Evolutionary conservation across 1,140 invertebrate genomes (phyloP).

Genomic region (Latrodectus geometricus): DNA sequence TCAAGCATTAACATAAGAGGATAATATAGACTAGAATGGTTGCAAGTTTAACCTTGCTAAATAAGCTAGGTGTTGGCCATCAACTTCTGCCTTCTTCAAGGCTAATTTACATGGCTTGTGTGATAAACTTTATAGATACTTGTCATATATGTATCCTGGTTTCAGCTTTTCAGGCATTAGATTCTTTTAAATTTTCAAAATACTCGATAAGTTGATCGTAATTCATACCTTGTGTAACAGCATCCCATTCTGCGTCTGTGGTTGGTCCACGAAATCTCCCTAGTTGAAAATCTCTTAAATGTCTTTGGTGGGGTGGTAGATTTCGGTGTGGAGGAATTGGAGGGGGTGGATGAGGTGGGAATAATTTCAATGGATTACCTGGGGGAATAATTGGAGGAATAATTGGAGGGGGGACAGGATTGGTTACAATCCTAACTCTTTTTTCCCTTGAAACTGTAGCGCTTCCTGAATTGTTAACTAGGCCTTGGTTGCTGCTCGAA

Average conservation of each 20-base stretch:
- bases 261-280: constrained; percentile 27
- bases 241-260: constrained; percentile 59
- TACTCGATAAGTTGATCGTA: constrained; percentile 98
- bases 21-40: neutral
- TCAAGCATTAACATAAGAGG: neutral
- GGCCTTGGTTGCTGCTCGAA: neutral
- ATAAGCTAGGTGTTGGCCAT: neutral
- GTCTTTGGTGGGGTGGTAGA: constrained; percentile 69
- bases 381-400: constrained; percentile 33
- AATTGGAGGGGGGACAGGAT: constrained; percentile 50
- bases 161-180: constrained; percentile 71
- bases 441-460: constrained; percentile 42
- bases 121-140: too few species aligned
- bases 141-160: neutral
- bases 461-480: constrained; percentile 33
- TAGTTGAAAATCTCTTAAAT: constrained; percentile 32
- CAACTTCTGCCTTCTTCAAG: neutral
- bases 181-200: constrained; percentile 95
- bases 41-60: neutral
- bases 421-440: constrained; percentile 63
- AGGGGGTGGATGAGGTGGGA: constrained; percentile 79
- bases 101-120: too few species aligned
- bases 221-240: constrained; percentile 79
- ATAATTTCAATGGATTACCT: constrained; percentile 32
- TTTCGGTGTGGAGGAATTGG: constrained; percentile 88